Conservation (phyloP, 2,113 vertebrate species). For the Delphinapterus leucas region DNA sequence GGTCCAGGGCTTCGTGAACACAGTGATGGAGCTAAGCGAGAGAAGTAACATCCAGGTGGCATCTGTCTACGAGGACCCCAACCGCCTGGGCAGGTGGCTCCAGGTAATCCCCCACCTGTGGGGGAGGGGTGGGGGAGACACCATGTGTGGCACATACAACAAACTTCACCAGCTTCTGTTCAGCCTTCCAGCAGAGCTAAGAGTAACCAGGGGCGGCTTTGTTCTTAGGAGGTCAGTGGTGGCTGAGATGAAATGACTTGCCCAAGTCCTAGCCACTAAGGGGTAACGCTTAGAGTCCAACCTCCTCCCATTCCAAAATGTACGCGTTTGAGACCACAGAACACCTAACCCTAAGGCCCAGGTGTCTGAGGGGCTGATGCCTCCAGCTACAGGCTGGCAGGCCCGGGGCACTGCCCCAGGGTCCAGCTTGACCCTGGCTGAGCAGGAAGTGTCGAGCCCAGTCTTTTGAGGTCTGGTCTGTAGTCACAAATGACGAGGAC, state of each 20-base stretch:
- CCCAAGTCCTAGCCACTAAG: not conserved
- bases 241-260: not conserved
- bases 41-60: conserved; percentile 31
- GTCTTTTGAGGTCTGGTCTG: not conserved
- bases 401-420: fast-evolving
- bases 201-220: fast-evolving
- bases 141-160: fast-evolving
- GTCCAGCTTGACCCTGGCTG: not conserved
- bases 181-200: not conserved
- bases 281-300: not conserved
- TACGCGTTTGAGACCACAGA: fast-evolving
- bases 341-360: not conserved
- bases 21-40: not conserved
- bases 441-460: not conserved
- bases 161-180: fast-evolving
- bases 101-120: not conserved
- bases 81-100: conserved; percentile 65
- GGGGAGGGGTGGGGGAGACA: not conserved
- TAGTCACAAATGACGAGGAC: fast-evolving
- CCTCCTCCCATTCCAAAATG: not conserved
- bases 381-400: not conserved
- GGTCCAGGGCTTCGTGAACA: conserved; percentile 47
- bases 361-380: fast-evolving
- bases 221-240: not conserved
- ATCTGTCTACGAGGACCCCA: conserved; percentile 54